Evolutionary conservation across 2,113 vertebrate species (phyloP).

Genomic region (Centropus unirufus): DNA sequence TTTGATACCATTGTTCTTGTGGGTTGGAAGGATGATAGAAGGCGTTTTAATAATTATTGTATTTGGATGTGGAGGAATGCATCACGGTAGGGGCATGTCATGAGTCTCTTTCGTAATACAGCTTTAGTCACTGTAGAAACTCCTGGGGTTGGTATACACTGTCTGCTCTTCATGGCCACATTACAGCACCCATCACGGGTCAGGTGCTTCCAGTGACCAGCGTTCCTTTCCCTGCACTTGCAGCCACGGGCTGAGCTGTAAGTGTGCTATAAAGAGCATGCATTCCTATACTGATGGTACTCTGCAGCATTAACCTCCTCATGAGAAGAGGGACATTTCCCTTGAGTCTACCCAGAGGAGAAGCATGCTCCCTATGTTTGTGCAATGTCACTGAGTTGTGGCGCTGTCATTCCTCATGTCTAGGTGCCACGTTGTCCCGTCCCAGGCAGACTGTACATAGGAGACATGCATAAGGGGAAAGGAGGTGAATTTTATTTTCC

Average conservation of each 20-base stretch:
- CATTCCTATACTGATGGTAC: rapidly evolving
- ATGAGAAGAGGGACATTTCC: background rate
- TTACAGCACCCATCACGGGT: background rate
- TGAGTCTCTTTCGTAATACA: background rate
- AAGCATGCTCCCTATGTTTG: background rate
- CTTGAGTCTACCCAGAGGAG: rapidly evolving
- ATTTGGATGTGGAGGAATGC: background rate
- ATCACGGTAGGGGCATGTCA: background rate
- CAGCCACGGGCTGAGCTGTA: rapidly evolving
- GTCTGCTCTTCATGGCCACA: rapidly evolving
- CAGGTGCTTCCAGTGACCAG: background rate
- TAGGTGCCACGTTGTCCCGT: background rate
- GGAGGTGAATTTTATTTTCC: background rate
- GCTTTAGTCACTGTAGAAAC: background rate
- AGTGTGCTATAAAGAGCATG: rapidly evolving
- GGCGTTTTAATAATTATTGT: background rate
- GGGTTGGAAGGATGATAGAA: background rate
- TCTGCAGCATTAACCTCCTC: background rate
- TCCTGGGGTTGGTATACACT: background rate
- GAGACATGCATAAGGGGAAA: background rate
- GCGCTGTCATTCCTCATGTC: background rate
- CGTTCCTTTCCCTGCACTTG: background rate
- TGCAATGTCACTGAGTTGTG: background rate
- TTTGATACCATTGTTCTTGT: background rate
- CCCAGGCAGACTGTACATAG: background rate